phyloP scores from a whole-genome alignment of 2,113 vertebrate species.

The Prinia subflava region DNA sequence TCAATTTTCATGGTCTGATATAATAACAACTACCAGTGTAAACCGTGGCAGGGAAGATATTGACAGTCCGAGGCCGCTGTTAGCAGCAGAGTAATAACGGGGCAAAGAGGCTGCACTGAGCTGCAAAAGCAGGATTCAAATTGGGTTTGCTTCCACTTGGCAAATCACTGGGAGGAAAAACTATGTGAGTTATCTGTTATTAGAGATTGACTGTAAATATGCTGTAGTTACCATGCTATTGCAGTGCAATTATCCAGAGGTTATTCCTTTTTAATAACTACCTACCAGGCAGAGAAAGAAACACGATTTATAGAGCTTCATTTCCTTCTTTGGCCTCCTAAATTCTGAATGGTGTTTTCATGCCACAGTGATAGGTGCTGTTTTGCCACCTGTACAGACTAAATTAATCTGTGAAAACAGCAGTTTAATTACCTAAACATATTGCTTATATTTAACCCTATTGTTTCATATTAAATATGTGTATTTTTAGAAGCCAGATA shows the following conservation, averaged over 20 bases:
- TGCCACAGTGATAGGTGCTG: background rate
- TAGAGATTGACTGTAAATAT: background rate
- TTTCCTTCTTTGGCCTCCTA: background rate
- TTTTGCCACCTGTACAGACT: background rate
- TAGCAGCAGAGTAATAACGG: conserved; percentile 22
- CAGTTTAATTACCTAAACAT: conserved; percentile 34
- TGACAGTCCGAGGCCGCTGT: conserved; percentile 43
- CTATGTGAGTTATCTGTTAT: conserved; percentile 1
- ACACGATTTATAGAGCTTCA: background rate
- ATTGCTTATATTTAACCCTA: conserved; percentile 51
- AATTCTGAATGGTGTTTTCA: background rate
- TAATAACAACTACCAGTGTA: conserved; percentile 72
- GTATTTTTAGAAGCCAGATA: conserved; percentile 26
- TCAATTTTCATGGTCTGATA: conserved; percentile 71
- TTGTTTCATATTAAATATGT: conserved; percentile 24
- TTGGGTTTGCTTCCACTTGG: background rate
- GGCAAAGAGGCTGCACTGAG: background rate
- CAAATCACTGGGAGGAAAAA: background rate
- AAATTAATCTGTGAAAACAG: conserved; percentile 8
- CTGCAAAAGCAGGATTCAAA: background rate
- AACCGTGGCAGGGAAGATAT: conserved; percentile 61
- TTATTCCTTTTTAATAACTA: conserved; percentile 46
- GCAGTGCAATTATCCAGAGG: background rate
- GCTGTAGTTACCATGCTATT: background rate
- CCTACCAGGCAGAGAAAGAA: background rate